phyloP scores from a whole-genome alignment of 2,113 vertebrate species.

The Mungos mungo region DNA sequence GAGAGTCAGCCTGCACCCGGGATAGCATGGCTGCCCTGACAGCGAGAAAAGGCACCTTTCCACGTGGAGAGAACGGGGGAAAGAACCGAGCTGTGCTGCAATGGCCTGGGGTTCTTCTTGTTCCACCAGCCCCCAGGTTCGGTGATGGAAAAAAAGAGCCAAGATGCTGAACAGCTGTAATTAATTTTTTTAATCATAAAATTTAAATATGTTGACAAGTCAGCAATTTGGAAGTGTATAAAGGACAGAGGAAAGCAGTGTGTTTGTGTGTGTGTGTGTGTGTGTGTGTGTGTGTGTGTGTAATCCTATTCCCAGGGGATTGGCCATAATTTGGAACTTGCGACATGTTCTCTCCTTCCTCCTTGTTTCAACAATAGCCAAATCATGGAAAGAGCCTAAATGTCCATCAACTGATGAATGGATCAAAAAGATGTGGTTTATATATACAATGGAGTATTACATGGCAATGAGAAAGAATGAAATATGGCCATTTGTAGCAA shows the following conservation, averaged over 20 bases:
- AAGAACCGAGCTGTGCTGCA: rapidly evolving
- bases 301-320: neutral
- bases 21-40: too few species aligned
- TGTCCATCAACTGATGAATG: too few species aligned
- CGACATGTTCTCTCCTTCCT: neutral
- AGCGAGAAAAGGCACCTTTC: rapidly evolving
- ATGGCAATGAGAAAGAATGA: too few species aligned
- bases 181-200: neutral
- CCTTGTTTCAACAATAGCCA: too few species aligned
- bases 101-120: rapidly evolving
- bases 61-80: too few species aligned
- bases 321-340: rapidly evolving
- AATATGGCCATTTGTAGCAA: too few species aligned
- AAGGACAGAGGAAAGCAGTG: neutral
- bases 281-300: neutral
- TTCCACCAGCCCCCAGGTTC: neutral
- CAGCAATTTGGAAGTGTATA: neutral
- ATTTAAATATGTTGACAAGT: neutral
- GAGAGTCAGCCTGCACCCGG: rapidly evolving
- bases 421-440: too few species aligned
- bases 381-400: too few species aligned
- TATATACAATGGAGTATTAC: too few species aligned
- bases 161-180: neutral
- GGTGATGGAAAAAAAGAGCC: neutral
- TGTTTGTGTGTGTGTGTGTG: too few species aligned